A percentile compares a stretch with the other conserved stretches of the same genome.
Evolutionary conservation across 2,113 vertebrate species (phyloP).

Genomic region (Sinocyclocheilus anshuiensis): DNA sequence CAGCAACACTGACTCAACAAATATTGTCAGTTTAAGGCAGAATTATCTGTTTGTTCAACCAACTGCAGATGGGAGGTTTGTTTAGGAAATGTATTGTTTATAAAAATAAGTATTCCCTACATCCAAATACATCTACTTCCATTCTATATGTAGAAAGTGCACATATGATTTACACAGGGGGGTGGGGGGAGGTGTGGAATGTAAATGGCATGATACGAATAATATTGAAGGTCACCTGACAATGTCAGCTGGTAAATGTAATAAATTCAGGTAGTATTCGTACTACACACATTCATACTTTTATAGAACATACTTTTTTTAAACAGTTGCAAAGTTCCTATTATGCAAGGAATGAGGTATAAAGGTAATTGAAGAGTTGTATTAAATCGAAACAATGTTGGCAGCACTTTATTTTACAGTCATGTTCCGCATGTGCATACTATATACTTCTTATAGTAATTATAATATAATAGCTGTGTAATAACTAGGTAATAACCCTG

Average conservation of each 20-base stretch:
- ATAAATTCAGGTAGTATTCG: not conserved
- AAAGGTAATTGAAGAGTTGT: not conserved
- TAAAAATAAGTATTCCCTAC: too few relatives aligned
- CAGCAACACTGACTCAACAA: not conserved
- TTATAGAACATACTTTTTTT: not conserved
- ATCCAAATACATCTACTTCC: not conserved
- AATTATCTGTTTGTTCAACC: not conserved
- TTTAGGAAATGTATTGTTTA: too few relatives aligned
- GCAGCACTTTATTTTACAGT: too few relatives aligned
- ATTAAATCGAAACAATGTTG: not conserved
- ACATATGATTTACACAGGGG: too few relatives aligned
- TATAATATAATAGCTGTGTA: not conserved
- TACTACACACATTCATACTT: not conserved
- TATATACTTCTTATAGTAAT: not conserved
- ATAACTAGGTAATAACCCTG: not conserved
- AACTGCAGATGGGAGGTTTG: not conserved
- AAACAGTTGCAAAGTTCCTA: not conserved
- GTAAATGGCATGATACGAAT: too few relatives aligned
- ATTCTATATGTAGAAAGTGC: not conserved
- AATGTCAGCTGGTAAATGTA: not conserved
- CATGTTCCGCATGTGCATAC: not conserved
- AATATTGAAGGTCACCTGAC: not conserved
- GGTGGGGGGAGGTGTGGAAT: too few relatives aligned
- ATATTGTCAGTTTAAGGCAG: not conserved
- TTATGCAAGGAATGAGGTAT: not conserved